These are phyloP conservation scores for Diplolepis rosae DNA, from an alignment of 2,888 invertebrate genomes.

Conservation along the genomic window DNA sequence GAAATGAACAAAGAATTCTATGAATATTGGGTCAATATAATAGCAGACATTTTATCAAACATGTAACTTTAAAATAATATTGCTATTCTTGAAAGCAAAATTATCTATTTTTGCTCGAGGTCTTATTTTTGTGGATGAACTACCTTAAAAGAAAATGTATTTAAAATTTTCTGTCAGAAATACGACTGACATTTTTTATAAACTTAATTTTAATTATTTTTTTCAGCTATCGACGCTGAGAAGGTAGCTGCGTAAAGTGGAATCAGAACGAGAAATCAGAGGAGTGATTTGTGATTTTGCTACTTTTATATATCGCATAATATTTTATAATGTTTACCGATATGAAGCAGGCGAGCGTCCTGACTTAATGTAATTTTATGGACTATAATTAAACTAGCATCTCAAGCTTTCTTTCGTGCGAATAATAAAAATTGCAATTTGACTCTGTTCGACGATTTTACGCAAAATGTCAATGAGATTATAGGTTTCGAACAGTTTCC, in stretches of 20 bases:
- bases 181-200: not conserved
- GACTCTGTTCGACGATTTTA: not conserved
- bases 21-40: too few species aligned
- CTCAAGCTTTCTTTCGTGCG: slow-evolving; percentile 24
- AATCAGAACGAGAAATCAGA: slow-evolving; percentile 9
- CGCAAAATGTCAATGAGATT: slow-evolving; percentile 21
- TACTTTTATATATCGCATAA: slow-evolving; percentile 22
- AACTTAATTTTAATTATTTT: slow-evolving; percentile 16
- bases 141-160: too few species aligned
- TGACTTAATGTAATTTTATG: slow-evolving; percentile 28
- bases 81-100: too few species aligned
- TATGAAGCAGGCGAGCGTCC: slow-evolving; percentile 18
- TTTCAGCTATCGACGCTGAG: slow-evolving; percentile 71
- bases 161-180: too few species aligned
- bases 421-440: slow-evolving; percentile 24
- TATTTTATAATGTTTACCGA: slow-evolving; percentile 19
- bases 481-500: slow-evolving; percentile 8
- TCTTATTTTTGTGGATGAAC: too few species aligned
- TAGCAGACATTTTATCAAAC: too few species aligned
- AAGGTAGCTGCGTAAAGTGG: slow-evolving; percentile 67
- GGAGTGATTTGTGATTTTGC: slow-evolving; percentile 26
- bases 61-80: too few species aligned
- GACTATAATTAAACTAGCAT: slow-evolving; percentile 20
- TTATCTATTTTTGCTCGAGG: too few species aligned
- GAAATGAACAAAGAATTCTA: too few species aligned